Conservation (phyloP, 2,113 vertebrate species). For the Cynopterus brachyotis region DNA sequence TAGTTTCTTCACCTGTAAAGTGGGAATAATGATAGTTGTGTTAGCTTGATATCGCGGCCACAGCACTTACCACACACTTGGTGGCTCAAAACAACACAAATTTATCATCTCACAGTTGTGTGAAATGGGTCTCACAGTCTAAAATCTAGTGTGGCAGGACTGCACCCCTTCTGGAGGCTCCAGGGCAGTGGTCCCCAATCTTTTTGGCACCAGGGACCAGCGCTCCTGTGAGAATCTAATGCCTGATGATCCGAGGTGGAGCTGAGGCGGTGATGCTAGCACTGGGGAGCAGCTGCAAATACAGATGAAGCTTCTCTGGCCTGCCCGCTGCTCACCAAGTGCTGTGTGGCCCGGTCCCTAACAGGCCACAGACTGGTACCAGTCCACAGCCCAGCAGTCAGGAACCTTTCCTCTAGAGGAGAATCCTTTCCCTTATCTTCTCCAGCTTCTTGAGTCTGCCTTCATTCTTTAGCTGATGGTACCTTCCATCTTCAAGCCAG, state of each 20-base stretch:
- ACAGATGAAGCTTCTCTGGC: too few species aligned
- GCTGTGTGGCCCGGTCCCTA: too few species aligned
- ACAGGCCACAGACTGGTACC: too few species aligned
- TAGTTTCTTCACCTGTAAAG: background rate
- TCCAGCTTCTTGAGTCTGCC: background rate
- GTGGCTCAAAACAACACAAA: background rate
- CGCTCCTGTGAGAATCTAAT: too few species aligned
- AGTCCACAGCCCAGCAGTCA: too few species aligned
- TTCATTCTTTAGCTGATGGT: background rate
- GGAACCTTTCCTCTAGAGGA: too few species aligned
- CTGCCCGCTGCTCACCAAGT: too few species aligned
- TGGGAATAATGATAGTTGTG: background rate
- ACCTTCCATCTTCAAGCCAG: background rate
- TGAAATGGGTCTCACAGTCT: background rate
- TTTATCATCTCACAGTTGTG: background rate
- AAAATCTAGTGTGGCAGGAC: background rate
- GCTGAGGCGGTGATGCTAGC: too few species aligned
- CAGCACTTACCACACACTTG: background rate
- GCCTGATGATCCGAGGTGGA: too few species aligned
- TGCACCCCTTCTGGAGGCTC: background rate
- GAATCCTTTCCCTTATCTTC: background rate
- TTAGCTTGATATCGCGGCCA: background rate
- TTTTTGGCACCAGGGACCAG: too few species aligned
- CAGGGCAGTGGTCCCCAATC: too few species aligned
- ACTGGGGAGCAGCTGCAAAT: too few species aligned